phyloP scores from a whole-genome alignment of 2,797 vertebrate species.

The Ateles fusciceps region DNA sequence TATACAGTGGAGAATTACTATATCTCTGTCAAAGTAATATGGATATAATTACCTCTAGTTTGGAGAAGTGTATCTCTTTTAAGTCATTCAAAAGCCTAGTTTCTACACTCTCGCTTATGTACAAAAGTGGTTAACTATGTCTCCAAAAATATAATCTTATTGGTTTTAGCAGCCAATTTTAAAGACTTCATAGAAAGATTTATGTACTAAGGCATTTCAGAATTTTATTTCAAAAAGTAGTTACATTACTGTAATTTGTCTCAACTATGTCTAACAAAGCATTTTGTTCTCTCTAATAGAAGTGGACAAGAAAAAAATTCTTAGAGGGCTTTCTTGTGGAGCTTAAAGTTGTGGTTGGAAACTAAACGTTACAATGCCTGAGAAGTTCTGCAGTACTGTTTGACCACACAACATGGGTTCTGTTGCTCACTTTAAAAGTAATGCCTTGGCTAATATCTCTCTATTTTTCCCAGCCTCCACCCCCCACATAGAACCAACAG shows the following conservation, averaged over 20 bases:
- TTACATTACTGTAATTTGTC: not conserved
- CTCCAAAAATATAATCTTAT: not conserved
- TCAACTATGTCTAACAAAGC: not conserved
- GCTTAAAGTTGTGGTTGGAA: not conserved
- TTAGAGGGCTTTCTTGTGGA: not conserved
- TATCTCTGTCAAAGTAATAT: not conserved
- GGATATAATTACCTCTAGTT: not conserved
- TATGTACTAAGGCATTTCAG: not conserved
- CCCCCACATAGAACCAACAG: not conserved
- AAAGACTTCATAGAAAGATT: not conserved
- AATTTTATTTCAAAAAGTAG: not conserved
- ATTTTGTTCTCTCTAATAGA: not conserved
- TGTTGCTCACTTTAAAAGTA: not conserved
- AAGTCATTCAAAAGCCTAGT: not conserved
- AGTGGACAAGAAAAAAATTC: not conserved
- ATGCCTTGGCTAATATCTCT: not conserved
- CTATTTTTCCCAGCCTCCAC: not conserved
- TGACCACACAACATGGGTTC: no score
- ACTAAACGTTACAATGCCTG: not conserved
- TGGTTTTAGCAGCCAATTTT: not conserved
- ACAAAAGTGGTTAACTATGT: not conserved
- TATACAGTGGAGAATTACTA: not conserved
- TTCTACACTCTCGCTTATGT: not conserved
- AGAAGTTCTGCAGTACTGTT: not conserved
- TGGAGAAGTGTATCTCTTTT: not conserved